Conservation (phyloP, 2,113 vertebrate species). For the Agapornis roseicollis region DNA sequence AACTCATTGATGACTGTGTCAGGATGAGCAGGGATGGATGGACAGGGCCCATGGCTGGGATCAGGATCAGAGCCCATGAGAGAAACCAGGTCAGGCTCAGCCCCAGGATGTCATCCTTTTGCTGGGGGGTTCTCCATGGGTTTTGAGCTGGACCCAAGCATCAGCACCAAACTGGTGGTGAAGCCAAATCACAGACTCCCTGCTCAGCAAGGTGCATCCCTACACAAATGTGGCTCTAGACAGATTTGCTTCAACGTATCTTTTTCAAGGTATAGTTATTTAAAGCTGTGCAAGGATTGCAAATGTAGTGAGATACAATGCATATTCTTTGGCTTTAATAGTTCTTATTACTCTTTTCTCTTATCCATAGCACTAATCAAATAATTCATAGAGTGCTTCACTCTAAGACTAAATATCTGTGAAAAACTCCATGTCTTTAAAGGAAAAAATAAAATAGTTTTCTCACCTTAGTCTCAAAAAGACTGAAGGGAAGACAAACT, state of each 20-base stretch:
- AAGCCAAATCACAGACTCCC: too few relatives aligned
- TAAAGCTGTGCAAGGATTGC: not conserved
- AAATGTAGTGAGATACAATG: fast-evolving
- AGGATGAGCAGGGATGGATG: fast-evolving
- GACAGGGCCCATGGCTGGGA: fast-evolving
- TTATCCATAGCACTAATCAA: too few relatives aligned
- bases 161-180: fast-evolving
- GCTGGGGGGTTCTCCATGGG: fast-evolving
- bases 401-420: not conserved
- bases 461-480: not conserved
- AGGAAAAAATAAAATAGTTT: not conserved
- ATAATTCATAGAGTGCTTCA: not conserved
- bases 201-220: fast-evolving
- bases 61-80: not conserved
- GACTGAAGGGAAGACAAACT: not conserved
- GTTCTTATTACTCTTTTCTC: not conserved
- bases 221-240: not conserved
- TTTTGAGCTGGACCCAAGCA: fast-evolving
- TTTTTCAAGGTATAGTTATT: not conserved
- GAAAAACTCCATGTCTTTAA: not conserved
- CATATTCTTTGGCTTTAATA: not conserved
- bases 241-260: not conserved
- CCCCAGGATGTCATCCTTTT: too few relatives aligned
- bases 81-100: fast-evolving
- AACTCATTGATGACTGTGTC: not conserved